Evolutionary conservation across 2,888 invertebrate species (phyloP), one percentile per base, ranked within the genome.

Genomic region (Zygogramma bicolorata): DNA sequence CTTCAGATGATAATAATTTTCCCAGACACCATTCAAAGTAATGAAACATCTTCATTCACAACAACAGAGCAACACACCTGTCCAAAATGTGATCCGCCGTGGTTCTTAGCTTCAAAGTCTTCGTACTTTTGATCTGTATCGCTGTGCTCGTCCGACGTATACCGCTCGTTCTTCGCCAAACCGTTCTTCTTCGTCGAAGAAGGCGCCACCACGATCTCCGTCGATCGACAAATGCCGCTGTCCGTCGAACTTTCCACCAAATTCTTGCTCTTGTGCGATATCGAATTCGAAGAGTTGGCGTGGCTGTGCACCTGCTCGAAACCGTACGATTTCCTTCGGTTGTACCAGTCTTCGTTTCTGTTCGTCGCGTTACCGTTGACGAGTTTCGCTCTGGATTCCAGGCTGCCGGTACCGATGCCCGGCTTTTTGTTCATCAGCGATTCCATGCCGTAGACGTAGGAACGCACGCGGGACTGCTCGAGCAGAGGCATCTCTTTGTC

Each of bases 201-300:
- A 58, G 83, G 82, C 25, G 79, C 77, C 25, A 89, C 75, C 49
- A 92, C 90, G 57, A 92, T 87, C 87, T 94, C 93, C 20, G 91
- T 90, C 0, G 93, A 94, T 81, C 92, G 90, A 75, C 93, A 93
- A 79, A 94, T 90, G 0, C 94, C 94, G 81, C 94, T 94, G 80
- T 94, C 94, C 1, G 93, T 94, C 3, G 93, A 94, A n/a, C 93
- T 92, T 83, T 93, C 93, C 82, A 92, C 91, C 1, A 91, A 89
- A 74, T 89, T 85, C 76, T 88, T 89, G 70, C 88, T 89, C 79
- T 88, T 89, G 61, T 80, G 77, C 5, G 85, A 82, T 34, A 85
- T 85, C 0, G 84, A 81, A 71, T 79, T 82, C 5, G 79, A 72
- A 5, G 82, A 76, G 58, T 85, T 75, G 71, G 80, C 71, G 75